A percentile compares a stretch with the other conserved stretches of the same genome.
Evolutionary conservation across 2,888 invertebrate species (phyloP).

Genomic region (Dorcus hopei): DNA sequence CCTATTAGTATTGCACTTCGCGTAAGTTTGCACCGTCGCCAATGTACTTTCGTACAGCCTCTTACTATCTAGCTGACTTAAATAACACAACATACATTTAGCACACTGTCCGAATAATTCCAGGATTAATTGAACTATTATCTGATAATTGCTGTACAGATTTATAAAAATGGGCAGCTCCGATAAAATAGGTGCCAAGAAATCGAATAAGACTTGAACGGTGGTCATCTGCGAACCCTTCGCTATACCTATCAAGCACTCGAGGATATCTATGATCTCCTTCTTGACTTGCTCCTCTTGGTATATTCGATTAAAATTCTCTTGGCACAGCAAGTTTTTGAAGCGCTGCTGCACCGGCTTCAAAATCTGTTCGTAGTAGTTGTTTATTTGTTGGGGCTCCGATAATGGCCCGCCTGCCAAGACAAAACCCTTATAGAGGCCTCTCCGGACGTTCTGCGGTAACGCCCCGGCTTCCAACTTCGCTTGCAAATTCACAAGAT

Average conservation of each 20-base stretch:
- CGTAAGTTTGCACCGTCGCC: slow-evolving; percentile 67
- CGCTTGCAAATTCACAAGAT: slow-evolving; percentile 53
- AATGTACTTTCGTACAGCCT: slow-evolving; percentile 67
- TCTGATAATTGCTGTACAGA: slow-evolving; percentile 70
- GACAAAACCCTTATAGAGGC: slow-evolving; percentile 70
- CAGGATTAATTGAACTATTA: slow-evolving; percentile 72
- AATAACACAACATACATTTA: slow-evolving; percentile 66
- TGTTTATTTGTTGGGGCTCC: slow-evolving; percentile 35
- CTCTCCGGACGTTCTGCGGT: slow-evolving; percentile 59
- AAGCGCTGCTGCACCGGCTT: slow-evolving; percentile 53
- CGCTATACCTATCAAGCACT: slow-evolving; percentile 70
- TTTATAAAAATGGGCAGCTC: slow-evolving; percentile 69
- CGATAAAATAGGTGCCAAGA: slow-evolving; percentile 63
- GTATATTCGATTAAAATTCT: slow-evolving; percentile 54
- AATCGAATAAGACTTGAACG: slow-evolving; percentile 53
- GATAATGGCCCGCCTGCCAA: slow-evolving; percentile 57
- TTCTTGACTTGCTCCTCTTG: slow-evolving; percentile 63
- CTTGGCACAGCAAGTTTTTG: slow-evolving; percentile 52
- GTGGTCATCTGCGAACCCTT: slow-evolving; percentile 58
- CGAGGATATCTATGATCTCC: slow-evolving; percentile 71
- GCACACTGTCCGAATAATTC: slow-evolving; percentile 72
- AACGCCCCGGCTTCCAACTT: slow-evolving; percentile 53
- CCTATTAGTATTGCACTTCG: slow-evolving; percentile 62
- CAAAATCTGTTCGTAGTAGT: slow-evolving; percentile 49
- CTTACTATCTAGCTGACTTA: slow-evolving; percentile 58